phyloP scores from a whole-genome alignment of 2,113 vertebrate species.

The pig (Sus scrofa) region DNA sequence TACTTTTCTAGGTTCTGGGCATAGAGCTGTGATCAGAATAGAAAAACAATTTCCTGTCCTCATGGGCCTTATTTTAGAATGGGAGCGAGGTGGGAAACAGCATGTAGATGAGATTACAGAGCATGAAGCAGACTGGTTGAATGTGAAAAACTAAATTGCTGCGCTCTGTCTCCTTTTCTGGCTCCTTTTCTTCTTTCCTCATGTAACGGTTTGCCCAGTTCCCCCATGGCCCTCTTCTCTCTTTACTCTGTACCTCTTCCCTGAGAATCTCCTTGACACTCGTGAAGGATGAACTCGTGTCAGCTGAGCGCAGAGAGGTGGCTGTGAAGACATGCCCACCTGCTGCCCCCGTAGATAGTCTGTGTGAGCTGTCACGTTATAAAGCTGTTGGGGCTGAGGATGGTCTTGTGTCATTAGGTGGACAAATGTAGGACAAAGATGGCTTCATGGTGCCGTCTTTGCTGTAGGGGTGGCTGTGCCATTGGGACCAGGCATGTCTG shows the following conservation, averaged over 20 bases:
- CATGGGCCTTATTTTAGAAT: not conserved
- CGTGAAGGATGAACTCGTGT: not conserved
- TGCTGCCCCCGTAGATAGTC: not conserved
- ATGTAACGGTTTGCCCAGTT: not conserved
- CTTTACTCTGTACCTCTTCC: not conserved
- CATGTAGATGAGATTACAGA: not conserved
- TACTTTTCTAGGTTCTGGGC: not conserved
- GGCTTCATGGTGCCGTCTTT: not conserved
- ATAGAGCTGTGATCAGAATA: not conserved
- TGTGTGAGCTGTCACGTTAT: not conserved
- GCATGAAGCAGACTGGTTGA: not conserved
- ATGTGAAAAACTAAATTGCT: not conserved
- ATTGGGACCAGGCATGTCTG: not conserved
- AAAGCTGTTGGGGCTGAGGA: slow-evolving; percentile 13
- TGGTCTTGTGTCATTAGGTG: not conserved
- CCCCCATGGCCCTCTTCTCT: not conserved
- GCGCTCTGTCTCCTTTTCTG: not conserved
- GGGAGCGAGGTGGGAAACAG: not conserved
- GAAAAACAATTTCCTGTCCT: not conserved
- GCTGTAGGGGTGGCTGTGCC: not conserved
- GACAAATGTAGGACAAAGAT: not conserved
- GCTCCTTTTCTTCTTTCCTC: not conserved
- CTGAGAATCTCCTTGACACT: not conserved
- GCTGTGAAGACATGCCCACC: not conserved
- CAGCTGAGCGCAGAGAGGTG: not conserved